Conservation (phyloP, 2,113 vertebrate species). For the Melanocharis versteri region DNA sequence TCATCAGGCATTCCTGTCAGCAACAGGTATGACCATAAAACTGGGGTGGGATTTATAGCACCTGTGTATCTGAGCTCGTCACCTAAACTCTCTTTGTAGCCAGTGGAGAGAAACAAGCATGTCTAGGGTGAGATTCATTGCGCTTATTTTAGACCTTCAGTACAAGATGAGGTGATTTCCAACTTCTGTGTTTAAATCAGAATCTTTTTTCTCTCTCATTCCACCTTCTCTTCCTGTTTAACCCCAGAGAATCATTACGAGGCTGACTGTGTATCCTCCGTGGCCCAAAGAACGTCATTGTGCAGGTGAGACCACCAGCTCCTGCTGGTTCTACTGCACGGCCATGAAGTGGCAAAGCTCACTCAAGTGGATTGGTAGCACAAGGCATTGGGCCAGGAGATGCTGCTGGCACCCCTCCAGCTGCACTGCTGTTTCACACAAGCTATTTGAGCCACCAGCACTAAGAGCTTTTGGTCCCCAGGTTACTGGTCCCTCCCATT, state of each 20-base stretch:
- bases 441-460: not conserved
- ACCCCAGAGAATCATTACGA: not conserved
- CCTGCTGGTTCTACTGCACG: not conserved
- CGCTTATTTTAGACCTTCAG: not conserved
- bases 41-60: not conserved
- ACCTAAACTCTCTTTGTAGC: not conserved
- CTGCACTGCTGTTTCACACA: not conserved
- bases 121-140: not conserved
- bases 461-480: not conserved
- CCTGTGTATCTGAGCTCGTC: not conserved
- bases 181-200: not conserved
- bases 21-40: not conserved
- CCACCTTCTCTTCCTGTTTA: not conserved
- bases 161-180: not conserved
- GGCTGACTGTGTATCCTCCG: not conserved
- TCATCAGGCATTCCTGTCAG: not conserved
- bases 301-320: not conserved
- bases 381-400: not conserved
- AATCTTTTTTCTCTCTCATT: not conserved
- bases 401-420: not conserved
- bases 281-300: not conserved
- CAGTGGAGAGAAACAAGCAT: not conserved
- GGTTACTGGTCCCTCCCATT: not conserved
- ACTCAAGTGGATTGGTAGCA: not conserved
- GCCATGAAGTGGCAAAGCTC: not conserved